Conservation (phyloP, 2,113 vertebrate species). For the Plestiodon gilberti region DNA sequence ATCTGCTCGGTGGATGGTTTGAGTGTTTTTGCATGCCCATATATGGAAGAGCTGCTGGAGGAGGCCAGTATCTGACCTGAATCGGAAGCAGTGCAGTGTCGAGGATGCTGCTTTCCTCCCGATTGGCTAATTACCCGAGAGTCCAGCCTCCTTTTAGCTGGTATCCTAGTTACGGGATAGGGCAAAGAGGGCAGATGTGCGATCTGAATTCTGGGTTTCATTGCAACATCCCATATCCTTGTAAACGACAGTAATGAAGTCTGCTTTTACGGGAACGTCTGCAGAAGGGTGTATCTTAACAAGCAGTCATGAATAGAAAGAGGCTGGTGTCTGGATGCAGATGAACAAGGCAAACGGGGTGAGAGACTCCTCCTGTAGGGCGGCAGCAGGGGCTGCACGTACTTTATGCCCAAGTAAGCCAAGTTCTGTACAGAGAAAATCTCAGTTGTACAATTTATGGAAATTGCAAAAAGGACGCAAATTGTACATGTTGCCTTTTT, state of each 20-base stretch:
- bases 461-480: no score
- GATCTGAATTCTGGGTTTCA: neutral
- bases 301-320: neutral
- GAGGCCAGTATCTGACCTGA: constrained; percentile 32
- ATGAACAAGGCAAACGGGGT: neutral
- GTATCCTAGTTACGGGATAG: neutral
- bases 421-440: neutral
- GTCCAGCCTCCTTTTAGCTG: neutral
- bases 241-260: constrained; percentile 10
- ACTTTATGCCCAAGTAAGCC: neutral
- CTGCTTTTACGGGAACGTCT: neutral
- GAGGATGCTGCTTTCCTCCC: neutral
- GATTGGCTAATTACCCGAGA: neutral
- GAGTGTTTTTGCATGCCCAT: constrained; percentile 50
- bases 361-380: neutral
- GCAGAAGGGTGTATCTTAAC: neutral
- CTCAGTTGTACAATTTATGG: neutral
- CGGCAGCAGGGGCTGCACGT: neutral
- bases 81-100: constrained; percentile 42
- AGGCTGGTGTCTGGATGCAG: neutral
- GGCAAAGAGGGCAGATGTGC: constrained; percentile 13
- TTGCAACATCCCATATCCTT: neutral
- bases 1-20: constrained; percentile 16
- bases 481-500: no score
- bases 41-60: constrained; percentile 63